Percentiles rank a stretch among this genome's conserved stretches.
Conservation (phyloP, 2,888 invertebrate species). For the Synergus japonicus region DNA sequence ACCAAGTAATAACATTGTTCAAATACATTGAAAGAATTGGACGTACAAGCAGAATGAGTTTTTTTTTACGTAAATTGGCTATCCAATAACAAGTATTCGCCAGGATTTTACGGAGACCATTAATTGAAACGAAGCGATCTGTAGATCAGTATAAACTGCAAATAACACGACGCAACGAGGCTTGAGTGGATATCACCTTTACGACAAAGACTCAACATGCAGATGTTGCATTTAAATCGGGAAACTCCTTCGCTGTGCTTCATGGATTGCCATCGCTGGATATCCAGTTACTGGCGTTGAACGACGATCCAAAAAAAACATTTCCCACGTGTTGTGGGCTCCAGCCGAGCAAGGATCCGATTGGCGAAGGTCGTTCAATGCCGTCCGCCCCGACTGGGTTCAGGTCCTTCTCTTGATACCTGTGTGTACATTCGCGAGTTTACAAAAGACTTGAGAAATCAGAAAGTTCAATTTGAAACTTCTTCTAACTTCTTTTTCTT, state of each 20-base stretch:
- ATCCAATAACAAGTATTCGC: slow-evolving; percentile 30
- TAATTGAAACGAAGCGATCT: slow-evolving; percentile 23
- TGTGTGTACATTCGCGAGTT: background rate
- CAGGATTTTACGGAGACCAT: slow-evolving; percentile 33
- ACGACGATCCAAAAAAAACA: slow-evolving; percentile 21
- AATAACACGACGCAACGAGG: slow-evolving; percentile 17
- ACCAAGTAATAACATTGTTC: background rate
- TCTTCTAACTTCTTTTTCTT: too few species aligned
- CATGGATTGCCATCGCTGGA: slow-evolving; percentile 43
- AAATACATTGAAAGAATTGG: background rate
- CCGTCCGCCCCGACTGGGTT: slow-evolving; percentile 58
- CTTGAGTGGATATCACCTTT: slow-evolving; percentile 24
- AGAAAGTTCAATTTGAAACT: slow-evolving; percentile 2
- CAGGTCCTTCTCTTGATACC: slow-evolving; percentile 25
- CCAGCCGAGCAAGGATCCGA: slow-evolving; percentile 56
- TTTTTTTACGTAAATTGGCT: slow-evolving; percentile 26
- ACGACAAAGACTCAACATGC: slow-evolving; percentile 35
- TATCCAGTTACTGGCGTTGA: slow-evolving; percentile 53
- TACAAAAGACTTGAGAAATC: background rate
- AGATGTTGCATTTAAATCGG: slow-evolving; percentile 35
- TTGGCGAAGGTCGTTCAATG: slow-evolving; percentile 60
- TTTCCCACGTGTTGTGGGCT: slow-evolving; percentile 29
- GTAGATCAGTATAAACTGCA: slow-evolving; percentile 15
- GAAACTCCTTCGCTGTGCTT: slow-evolving; percentile 1
- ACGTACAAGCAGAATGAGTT: slow-evolving; percentile 20